These are phyloP conservation scores for Callithrix jacchus DNA, from an alignment of 2,113 vertebrate genomes.

Conservation along the genomic window DNA sequence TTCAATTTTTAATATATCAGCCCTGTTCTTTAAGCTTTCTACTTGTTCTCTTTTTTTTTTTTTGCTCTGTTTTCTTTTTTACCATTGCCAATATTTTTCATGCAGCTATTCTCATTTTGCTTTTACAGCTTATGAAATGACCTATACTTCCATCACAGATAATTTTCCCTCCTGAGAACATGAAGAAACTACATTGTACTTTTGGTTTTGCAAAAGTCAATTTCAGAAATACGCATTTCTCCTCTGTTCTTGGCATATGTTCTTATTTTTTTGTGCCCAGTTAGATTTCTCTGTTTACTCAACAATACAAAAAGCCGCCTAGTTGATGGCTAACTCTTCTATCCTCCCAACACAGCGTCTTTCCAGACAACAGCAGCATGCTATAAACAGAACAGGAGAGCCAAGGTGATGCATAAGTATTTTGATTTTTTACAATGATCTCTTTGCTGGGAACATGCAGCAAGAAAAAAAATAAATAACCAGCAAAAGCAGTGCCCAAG, in stretches of 20 bases:
- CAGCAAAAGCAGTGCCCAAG: too few relatives aligned
- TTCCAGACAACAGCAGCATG: neutral
- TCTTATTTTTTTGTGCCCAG: neutral
- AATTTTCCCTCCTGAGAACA: neutral
- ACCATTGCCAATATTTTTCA: neutral
- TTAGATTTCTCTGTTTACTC: slow-evolving; percentile 16
- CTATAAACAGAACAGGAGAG: neutral
- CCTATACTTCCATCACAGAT: neutral
- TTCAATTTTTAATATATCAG: neutral
- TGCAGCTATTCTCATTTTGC: neutral
- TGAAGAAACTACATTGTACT: neutral
- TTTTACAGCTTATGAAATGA: neutral
- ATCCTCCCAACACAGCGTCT: neutral
- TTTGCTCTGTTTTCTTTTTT: neutral
- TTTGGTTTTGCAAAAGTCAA: neutral
- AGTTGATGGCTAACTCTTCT: neutral
- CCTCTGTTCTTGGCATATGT: neutral
- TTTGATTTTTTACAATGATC: neutral
- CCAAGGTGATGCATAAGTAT: neutral
- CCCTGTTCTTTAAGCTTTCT: neutral
- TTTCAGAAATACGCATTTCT: neutral
- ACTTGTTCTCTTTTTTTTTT: neutral
- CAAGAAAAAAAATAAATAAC: neutral
- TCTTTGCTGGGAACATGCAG: neutral
- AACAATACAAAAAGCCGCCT: neutral